A percentile compares a stretch with the other conserved stretches of the same genome.
Evolutionary conservation across 2,888 invertebrate genomes (phyloP).

Genomic region (Hyppa rectilinea): DNA sequence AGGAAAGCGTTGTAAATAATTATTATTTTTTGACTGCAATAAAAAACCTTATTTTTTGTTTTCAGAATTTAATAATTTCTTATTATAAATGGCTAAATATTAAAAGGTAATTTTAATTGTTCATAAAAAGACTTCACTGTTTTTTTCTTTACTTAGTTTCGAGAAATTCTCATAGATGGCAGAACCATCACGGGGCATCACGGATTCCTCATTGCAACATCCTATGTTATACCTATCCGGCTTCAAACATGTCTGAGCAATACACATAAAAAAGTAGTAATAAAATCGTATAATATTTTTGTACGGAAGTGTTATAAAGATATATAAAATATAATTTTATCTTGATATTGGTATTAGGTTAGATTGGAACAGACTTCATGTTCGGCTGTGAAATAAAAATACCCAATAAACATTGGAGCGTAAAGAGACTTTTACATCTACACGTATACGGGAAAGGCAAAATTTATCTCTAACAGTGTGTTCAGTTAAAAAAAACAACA

Average conservation of each 20-base stretch:
- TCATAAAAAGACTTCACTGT: background rate
- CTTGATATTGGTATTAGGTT: constrained; percentile 50
- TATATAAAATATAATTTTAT: constrained; percentile 54
- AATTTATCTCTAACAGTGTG: constrained; percentile 51
- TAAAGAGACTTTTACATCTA: constrained; percentile 45
- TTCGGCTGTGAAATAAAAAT: constrained; percentile 61
- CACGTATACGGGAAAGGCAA: constrained; percentile 43
- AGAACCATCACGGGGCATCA: background rate
- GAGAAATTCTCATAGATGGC: constrained; percentile 15
- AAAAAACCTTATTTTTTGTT: too few species aligned
- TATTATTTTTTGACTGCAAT: too few species aligned
- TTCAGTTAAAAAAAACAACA: constrained; percentile 50
- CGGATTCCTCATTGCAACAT: background rate
- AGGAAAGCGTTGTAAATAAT: too few species aligned
- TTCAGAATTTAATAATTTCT: background rate
- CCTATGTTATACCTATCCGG: background rate
- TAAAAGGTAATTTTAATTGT: background rate
- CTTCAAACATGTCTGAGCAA: constrained; percentile 24
- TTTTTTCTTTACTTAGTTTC: too few species aligned
- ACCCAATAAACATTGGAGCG: constrained; percentile 37
- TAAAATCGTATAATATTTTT: constrained; percentile 49
- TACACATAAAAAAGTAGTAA: constrained; percentile 40
- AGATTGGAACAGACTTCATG: constrained; percentile 57
- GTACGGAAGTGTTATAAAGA: constrained; percentile 40
- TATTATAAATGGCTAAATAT: background rate